Percentiles rank a stretch among this genome's conserved stretches.
Conservation (phyloP, 2,113 vertebrate species). For the Asarcornis scutulata region DNA sequence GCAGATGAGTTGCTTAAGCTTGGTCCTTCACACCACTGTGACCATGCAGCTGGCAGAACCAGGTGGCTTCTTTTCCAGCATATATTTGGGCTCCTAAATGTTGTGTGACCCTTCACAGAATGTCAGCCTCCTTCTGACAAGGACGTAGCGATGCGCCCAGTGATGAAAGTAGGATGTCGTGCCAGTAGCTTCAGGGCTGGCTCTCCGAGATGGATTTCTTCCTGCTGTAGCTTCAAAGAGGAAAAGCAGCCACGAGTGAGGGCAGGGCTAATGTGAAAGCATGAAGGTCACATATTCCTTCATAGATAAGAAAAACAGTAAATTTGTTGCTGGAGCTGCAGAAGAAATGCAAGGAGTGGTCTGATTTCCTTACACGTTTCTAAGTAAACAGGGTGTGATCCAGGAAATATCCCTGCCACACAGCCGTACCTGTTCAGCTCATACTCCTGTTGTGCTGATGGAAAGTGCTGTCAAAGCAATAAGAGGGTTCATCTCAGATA, state of each 20-base stretch:
- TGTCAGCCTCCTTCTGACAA: constrained; percentile 9
- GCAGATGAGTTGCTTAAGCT: background rate
- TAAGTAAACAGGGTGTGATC: background rate
- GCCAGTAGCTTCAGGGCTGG: constrained; percentile 51
- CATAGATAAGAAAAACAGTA: background rate
- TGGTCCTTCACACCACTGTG: background rate
- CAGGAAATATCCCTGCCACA: background rate
- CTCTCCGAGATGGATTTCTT: background rate
- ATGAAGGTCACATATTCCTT: constrained; percentile 50
- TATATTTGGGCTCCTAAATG: background rate
- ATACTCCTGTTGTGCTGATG: background rate
- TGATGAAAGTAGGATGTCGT: background rate
- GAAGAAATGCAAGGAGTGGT: background rate
- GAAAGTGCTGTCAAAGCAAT: background rate
- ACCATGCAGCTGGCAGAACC: background rate
- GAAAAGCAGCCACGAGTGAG: background rate
- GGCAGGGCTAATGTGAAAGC: constrained; percentile 17
- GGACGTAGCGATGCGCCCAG: background rate
- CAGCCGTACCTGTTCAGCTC: background rate
- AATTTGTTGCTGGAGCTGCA: background rate
- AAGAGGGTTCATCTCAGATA: background rate
- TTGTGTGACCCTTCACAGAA: constrained; percentile 9
- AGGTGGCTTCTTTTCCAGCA: background rate
- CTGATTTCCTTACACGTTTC: background rate
- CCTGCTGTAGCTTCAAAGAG: constrained; percentile 30